Evolutionary conservation across 1,140 invertebrate species (phyloP), one percentile per base, ranked within the genome.

Genomic region (Papilio aristodemus): DNA sequence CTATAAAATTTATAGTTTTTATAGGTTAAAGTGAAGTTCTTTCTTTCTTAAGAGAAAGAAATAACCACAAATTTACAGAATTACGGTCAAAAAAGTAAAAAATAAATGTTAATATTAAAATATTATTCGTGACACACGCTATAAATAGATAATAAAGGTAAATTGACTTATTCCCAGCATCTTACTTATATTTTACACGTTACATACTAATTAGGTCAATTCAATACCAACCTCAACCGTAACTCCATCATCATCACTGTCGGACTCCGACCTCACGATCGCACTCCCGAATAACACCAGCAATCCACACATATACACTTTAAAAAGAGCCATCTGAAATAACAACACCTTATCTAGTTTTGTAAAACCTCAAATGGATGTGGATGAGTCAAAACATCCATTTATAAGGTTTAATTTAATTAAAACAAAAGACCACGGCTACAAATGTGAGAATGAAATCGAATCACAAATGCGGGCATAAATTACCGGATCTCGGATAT

Each of bases 251-350:
- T 86, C 84, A 11, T 71, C 70, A 50, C 84, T 78, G 1, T 85
- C 77, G 14, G 22, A 72, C 6, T 86, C 82, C 11, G 87, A 81
- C 22, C 19, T 72, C 22, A 78, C 79, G 39, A 69, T 46, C 22
- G 71, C 67, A 14, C 76, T 68, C 6, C 71, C 69, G 67, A 78
- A 68, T 69, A 87, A 67, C 69, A 87, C 71, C 70, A 91, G 71
- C 63, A 87, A 79, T 68, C 75, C 74, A 78, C 81, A 76, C 60
- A 83, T 57, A 68, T 72, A 81, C 63, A 85, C 11, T 66, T 74
- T 81, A 70, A 83, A 74, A 54, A 75, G 74, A 84, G 85, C 84
- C 89, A 91, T 91, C 88, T 91, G 83, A 71, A 91, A 87, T 41
- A 68, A 68, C 58, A 25, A 25, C 19, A 69, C 57, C 62, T 72